phyloP scores from a whole-genome alignment of 1,140 invertebrate species.

The Scaptomyza hsui region DNA sequence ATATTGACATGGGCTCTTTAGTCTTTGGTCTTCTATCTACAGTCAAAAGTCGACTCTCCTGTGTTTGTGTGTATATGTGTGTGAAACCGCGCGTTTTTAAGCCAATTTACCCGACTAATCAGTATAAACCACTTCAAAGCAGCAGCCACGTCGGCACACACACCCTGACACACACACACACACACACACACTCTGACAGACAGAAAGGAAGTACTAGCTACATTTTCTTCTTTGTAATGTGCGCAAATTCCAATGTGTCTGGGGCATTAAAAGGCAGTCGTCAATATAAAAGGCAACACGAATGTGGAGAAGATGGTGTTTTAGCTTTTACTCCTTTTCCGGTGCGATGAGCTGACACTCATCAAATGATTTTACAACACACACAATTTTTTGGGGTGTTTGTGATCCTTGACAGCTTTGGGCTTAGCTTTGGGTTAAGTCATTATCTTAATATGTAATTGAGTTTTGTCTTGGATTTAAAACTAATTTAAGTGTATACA shows the following conservation, averaged over 20 bases:
- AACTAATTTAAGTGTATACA: no score
- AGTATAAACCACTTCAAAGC: constrained; percentile 73
- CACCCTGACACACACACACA: no score
- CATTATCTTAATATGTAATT: neutral
- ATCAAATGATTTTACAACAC: constrained; percentile 28
- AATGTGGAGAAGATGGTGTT: constrained; percentile 46
- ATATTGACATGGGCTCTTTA: constrained; percentile 16
- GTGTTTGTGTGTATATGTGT: constrained; percentile 2
- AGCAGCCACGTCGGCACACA: constrained; percentile 28
- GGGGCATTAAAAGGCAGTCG: constrained; percentile 43
- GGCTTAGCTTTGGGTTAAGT: neutral
- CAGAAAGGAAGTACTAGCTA: constrained; percentile 6
- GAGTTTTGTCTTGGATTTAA: neutral
- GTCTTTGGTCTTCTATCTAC: constrained; percentile 20
- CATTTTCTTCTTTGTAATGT: constrained; percentile 60
- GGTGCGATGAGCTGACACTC: constrained; percentile 12
- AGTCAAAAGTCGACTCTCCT: constrained; percentile 5
- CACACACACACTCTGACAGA: no score
- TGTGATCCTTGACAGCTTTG: neutral
- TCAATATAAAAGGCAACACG: constrained; percentile 41
- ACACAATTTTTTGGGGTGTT: neutral
- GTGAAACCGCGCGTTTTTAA: constrained; percentile 52
- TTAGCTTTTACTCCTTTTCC: constrained; percentile 45
- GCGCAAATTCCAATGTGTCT: constrained; percentile 64
- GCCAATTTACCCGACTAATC: constrained; percentile 65